These are phyloP conservation scores for Sternarchorhynchus goeldii DNA, from an alignment of 2,797 vertebrate genomes.

Conservation along the genomic window DNA sequence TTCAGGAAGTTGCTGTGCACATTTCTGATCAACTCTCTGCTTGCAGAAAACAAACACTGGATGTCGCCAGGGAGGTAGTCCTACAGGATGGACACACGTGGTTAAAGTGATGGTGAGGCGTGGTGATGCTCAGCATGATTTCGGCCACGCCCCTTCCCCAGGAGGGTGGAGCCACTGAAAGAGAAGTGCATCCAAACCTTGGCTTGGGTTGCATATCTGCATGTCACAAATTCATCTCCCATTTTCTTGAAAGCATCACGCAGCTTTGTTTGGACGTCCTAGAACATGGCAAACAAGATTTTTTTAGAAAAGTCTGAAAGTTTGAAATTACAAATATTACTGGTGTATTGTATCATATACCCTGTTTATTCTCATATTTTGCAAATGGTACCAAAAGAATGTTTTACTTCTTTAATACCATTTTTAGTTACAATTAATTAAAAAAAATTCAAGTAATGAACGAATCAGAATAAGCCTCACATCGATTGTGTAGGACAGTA, in stretches of 20 bases:
- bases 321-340: too few species aligned
- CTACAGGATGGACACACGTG: constrained; percentile 65
- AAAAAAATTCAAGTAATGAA: too few species aligned
- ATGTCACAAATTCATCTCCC: constrained; percentile 95
- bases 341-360: too few species aligned
- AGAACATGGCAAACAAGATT: constrained; percentile 32
- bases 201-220: constrained; percentile 83
- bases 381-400: too few species aligned
- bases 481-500: too few species aligned
- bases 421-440: too few species aligned
- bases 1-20: constrained; percentile 93
- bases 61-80: constrained; percentile 93
- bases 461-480: too few species aligned
- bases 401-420: too few species aligned
- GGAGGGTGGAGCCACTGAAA: neutral
- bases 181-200: constrained; percentile 77
- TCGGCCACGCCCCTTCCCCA: neutral
- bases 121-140: neutral
- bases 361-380: too few species aligned
- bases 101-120: neutral
- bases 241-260: constrained; percentile 86
- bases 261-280: constrained; percentile 94
- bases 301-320: too few species aligned
- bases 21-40: constrained; percentile 92
- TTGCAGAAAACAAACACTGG: constrained; percentile 88